Base-by-base conservation (phyloP, 2,888 invertebrate species). In the Belgica antarctica region DNA sequence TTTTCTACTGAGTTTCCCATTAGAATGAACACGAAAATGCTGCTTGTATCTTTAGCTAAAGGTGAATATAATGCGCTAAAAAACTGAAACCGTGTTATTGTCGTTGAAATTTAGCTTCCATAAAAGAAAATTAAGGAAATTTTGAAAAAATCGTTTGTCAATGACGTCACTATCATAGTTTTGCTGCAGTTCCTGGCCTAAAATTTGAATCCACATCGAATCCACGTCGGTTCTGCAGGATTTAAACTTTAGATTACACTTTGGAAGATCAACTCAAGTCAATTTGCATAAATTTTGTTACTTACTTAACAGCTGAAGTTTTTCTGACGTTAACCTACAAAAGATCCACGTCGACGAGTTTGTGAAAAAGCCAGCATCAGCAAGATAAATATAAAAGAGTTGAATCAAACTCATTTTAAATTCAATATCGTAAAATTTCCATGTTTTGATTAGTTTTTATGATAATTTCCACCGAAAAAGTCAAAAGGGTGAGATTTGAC, bases 381-480 rank as follows among this genome's bases (percentile, higher is more conserved):
- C 41, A 41, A n/a, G n/a, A n/a, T n/a, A n/a, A 2, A 41, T 41
- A 12, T 41, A 41, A 41, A n/a, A 41, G 41, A n/a, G 41, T 41
- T 41, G 41, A 41, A 41, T 41, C 41, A 41, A 41, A 41, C 41
- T 41, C 41, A 41, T 41, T 41, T n/a, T 3, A 41, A 41, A 41
- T 41, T 41, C 41, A 41, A 41, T 41, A 41, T 41, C 41, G 15
- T 46, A 22, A 52, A 52, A 52, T 52, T 52, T 52, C 19, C 52
- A 52, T 52, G 52, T 52, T 52, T 52, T 52, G 52, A 52, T 52
- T 52, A 52, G 52, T 19, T 52, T 52, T 52, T 22, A 52, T 52
- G 52, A 52, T 5, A 52, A 52, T 52, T 52, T 52, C 24, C 52
- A 52, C 19, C 52, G 19, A 10, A 22, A 52, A 22, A 34, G 7